Evolutionary conservation across 2,797 vertebrate species (phyloP).

Genomic region (Enteromius viviparus): DNA sequence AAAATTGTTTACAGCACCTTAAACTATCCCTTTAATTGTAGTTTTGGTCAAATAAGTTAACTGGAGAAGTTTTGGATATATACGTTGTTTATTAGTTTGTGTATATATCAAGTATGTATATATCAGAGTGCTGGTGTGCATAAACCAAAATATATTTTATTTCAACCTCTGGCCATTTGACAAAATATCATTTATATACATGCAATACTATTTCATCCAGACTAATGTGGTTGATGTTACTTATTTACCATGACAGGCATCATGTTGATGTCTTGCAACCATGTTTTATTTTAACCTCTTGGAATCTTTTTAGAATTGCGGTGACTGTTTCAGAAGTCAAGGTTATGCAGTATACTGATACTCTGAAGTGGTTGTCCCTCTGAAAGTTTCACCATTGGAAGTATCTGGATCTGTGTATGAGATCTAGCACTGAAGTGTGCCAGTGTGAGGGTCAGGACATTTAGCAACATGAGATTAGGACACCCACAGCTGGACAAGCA

Average conservation of each 20-base stretch:
- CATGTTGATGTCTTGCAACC: not conserved
- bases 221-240: slow-evolving; percentile 4
- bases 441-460: slow-evolving; percentile 62
- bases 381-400: slow-evolving; percentile 46
- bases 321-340: not conserved
- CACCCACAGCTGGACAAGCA: slow-evolving; percentile 1
- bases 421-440: slow-evolving; percentile 28
- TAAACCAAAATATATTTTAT: slow-evolving; percentile 27
- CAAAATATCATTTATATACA: not conserved
- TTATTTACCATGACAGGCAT: not conserved
- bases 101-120: slow-evolving; percentile 66
- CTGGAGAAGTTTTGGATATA: slow-evolving; percentile 56
- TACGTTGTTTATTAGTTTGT: slow-evolving; percentile 49
- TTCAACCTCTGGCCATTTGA: not conserved
- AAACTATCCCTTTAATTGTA: not conserved
- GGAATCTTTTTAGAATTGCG: not conserved
- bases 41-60: not conserved
- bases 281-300: slow-evolving; percentile 23
- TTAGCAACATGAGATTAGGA: not conserved
- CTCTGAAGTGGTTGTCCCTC: slow-evolving; percentile 22
- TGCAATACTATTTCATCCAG: not conserved
- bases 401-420: slow-evolving; percentile 31
- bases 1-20: slow-evolving; percentile 25
- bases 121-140: slow-evolving; percentile 55
- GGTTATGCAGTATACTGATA: slow-evolving; percentile 25